phyloP scores from a whole-genome alignment of 2,797 vertebrate species.

The Catostomus latipinnis region DNA sequence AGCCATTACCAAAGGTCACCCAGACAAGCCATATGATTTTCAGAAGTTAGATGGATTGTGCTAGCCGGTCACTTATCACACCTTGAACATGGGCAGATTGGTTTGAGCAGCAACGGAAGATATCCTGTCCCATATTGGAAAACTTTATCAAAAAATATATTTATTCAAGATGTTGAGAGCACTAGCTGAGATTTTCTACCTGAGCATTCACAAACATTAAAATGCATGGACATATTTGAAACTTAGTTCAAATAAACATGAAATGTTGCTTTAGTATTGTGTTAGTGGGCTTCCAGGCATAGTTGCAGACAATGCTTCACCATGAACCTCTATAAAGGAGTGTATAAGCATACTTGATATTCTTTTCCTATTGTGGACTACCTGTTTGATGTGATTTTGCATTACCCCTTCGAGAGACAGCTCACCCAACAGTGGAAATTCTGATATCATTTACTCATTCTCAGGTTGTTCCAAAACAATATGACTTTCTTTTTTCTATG shows the following conservation, averaged over 20 bases:
- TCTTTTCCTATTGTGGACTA: constrained; percentile 41
- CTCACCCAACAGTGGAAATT: too few relatives aligned
- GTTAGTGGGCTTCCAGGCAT: constrained; percentile 31
- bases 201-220: background rate
- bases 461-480: too few relatives aligned
- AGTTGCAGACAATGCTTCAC: constrained; percentile 42
- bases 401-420: background rate
- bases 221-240: too few relatives aligned
- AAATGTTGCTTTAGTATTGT: background rate
- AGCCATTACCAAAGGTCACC: constrained; percentile 55
- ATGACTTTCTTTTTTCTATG: too few relatives aligned
- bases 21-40: constrained; percentile 27
- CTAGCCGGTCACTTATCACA: constrained; percentile 42
- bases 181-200: background rate
- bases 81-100: constrained; percentile 31
- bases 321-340: constrained; percentile 19
- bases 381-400: constrained; percentile 28
- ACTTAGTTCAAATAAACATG: background rate
- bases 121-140: constrained; percentile 25
- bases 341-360: constrained; percentile 39
- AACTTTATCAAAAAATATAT: constrained; percentile 5
- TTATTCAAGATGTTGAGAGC: background rate
- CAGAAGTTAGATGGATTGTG: constrained; percentile 40
- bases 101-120: constrained; percentile 30
- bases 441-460: too few relatives aligned